These are phyloP conservation scores for Macquaria ambigua DNA, from an alignment of 2,113 vertebrate genomes.

Conservation along the genomic window DNA sequence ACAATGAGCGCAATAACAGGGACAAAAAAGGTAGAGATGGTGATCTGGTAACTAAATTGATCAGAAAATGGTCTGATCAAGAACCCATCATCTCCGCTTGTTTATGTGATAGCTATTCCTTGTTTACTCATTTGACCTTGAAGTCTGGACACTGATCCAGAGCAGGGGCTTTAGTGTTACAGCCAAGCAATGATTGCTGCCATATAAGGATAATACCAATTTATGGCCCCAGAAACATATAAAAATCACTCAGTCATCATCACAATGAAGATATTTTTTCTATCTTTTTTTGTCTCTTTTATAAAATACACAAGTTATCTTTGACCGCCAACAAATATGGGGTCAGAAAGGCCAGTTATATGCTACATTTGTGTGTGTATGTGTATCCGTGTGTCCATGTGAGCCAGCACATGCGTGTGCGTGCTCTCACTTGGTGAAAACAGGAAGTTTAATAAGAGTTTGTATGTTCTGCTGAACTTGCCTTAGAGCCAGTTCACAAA, in stretches of 20 bases:
- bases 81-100: not conserved
- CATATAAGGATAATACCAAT: slow-evolving; percentile 45
- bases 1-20: slow-evolving; percentile 15
- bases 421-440: slow-evolving; percentile 67
- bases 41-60: slow-evolving; percentile 15
- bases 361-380: not conserved
- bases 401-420: slow-evolving; percentile 61
- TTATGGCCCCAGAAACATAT: slow-evolving; percentile 37
- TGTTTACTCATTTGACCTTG: slow-evolving; percentile 71
- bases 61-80: slow-evolving; percentile 27
- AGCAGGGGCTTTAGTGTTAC: slow-evolving; percentile 49
- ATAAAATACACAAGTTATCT: slow-evolving; percentile 11
- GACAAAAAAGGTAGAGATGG: not conserved
- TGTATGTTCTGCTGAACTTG: slow-evolving; percentile 77
- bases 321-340: not conserved
- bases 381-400: slow-evolving; percentile 18
- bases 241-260: slow-evolving; percentile 24
- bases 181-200: slow-evolving; percentile 58
- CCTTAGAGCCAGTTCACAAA: slow-evolving; percentile 71
- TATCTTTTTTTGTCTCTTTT: not conserved
- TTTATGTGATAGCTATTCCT: slow-evolving; percentile 35
- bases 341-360: slow-evolving; percentile 17
- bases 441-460: slow-evolving; percentile 83
- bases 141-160: slow-evolving; percentile 40
- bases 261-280: not conserved